phyloP scores from a whole-genome alignment of 1,140 invertebrate species.

The Neocloeon triangulifer region DNA sequence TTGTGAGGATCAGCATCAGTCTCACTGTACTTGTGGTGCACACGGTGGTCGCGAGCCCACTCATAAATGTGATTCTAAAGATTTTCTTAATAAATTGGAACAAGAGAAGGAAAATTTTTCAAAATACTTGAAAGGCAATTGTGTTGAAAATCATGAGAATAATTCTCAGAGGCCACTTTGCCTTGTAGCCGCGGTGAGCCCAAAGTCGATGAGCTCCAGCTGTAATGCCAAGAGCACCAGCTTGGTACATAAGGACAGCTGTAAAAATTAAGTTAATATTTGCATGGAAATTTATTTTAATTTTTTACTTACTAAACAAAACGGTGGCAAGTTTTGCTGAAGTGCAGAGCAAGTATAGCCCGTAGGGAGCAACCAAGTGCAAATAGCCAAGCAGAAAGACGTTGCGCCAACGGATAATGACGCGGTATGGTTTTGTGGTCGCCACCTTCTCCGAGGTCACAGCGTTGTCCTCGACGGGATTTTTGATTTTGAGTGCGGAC shows the following conservation, averaged over 20 bases:
- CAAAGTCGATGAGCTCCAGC: conserved; percentile 86
- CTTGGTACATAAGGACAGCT: conserved; percentile 46
- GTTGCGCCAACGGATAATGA: conserved; percentile 78
- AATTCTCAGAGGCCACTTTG: conserved; percentile 60
- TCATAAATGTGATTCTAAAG: conserved; percentile 75
- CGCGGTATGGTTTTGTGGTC: conserved; percentile 15
- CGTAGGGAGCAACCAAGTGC: conserved; percentile 71
- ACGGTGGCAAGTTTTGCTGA: conserved; percentile 54
- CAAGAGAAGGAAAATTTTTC: too few species aligned
- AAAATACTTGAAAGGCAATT: conserved; percentile 50
- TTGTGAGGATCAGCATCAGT: conserved; percentile 94
- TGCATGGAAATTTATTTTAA: too few species aligned
- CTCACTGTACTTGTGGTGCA: conserved; percentile 92
- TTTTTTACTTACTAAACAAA: conserved; percentile 58
- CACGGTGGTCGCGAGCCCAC: conserved; percentile 84
- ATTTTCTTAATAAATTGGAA: too few species aligned
- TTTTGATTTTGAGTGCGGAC: conserved; percentile 22
- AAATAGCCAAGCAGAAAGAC: conserved; percentile 63
- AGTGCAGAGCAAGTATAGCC: conserved; percentile 53
- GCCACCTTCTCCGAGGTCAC: too few species aligned
- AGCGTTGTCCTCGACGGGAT: conserved; percentile 22
- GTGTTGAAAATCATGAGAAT: conserved; percentile 58
- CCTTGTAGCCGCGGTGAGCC: conserved; percentile 87
- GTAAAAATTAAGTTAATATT: too few species aligned
- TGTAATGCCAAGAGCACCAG: conserved; percentile 61